Conservation (phyloP, 2,888 invertebrate genomes). For the Ypsolopha sequella region DNA sequence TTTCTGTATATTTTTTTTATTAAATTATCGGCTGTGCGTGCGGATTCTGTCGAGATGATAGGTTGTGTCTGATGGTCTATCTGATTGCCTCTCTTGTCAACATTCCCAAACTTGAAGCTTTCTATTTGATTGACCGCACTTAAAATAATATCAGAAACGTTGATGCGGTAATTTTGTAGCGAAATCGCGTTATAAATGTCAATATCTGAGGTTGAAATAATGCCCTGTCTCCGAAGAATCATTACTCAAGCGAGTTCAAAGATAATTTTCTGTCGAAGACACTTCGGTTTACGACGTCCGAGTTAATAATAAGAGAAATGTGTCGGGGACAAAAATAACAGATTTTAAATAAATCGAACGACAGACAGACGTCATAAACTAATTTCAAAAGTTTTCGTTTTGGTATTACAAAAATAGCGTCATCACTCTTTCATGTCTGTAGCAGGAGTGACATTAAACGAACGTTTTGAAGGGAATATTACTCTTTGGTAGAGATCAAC, state of each 20-base stretch:
- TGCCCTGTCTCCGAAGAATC: not conserved
- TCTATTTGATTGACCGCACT: conserved; percentile 64
- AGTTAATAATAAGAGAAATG: conserved; percentile 53
- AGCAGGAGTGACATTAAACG: conserved; percentile 61
- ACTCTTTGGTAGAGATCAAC: conserved; percentile 49
- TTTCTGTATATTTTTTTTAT: conserved; percentile 56
- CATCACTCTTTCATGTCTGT: conserved; percentile 66
- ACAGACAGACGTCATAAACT: conserved; percentile 70
- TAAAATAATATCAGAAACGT: conserved; percentile 28
- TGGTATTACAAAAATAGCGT: conserved; percentile 63
- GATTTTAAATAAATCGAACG: conserved; percentile 71
- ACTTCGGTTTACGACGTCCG: conserved; percentile 44
- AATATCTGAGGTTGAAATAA: not conserved
- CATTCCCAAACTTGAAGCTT: conserved; percentile 54
- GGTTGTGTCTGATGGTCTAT: conserved; percentile 62
- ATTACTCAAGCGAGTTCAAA: conserved; percentile 45
- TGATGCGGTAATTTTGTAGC: not conserved
- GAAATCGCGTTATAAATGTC: conserved; percentile 3
- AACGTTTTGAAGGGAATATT: conserved; percentile 29
- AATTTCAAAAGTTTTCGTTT: conserved; percentile 70
- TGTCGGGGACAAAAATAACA: conserved; percentile 58
- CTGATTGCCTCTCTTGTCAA: conserved; percentile 69
- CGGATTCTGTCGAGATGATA: conserved; percentile 69
- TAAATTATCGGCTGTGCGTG: conserved; percentile 64
- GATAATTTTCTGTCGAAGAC: conserved; percentile 56